A percentile compares a stretch with the other conserved stretches of the same genome.
phyloP scores from a whole-genome alignment of 2,888 invertebrate genomes.

The Watsonalla cultraria region DNA sequence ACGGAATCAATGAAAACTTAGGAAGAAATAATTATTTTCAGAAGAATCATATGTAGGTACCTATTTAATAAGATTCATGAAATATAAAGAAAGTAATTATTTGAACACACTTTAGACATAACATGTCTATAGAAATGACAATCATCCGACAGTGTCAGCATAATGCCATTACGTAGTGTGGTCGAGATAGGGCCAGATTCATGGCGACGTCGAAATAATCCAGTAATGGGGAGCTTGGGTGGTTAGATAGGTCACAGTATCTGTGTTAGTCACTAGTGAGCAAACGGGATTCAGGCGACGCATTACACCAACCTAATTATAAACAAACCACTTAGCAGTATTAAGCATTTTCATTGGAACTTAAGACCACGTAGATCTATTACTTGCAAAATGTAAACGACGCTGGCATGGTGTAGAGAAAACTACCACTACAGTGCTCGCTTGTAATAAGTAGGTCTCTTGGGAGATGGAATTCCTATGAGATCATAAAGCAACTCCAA shows the following conservation, averaged over 20 bases:
- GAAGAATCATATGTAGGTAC: too few species aligned
- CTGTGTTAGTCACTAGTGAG: constrained; percentile 27
- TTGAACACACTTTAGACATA: not conserved
- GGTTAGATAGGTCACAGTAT: constrained; percentile 17
- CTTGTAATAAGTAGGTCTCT: not conserved
- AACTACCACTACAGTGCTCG: too few species aligned
- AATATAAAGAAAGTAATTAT: not conserved
- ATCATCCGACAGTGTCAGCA: not conserved
- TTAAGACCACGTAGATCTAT: not conserved
- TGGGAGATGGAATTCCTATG: not conserved
- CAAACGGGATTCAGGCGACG: constrained; percentile 22
- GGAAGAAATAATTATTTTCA: too few species aligned
- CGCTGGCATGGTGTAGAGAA: too few species aligned
- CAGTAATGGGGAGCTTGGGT: constrained; percentile 9
- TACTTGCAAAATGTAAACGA: too few species aligned
- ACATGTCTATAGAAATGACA: too few species aligned
- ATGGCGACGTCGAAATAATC: constrained; percentile 12
- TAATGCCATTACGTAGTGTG: not conserved
- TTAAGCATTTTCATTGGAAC: not conserved
- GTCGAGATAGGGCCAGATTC: not conserved
- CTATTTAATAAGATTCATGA: too few species aligned
- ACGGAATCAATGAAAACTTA: too few species aligned
- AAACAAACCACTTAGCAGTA: not conserved
- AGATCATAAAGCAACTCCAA: not conserved
- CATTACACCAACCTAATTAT: not conserved